Base-by-base conservation (phyloP, 2,888 invertebrate species). In the Apamea monoglypha region DNA sequence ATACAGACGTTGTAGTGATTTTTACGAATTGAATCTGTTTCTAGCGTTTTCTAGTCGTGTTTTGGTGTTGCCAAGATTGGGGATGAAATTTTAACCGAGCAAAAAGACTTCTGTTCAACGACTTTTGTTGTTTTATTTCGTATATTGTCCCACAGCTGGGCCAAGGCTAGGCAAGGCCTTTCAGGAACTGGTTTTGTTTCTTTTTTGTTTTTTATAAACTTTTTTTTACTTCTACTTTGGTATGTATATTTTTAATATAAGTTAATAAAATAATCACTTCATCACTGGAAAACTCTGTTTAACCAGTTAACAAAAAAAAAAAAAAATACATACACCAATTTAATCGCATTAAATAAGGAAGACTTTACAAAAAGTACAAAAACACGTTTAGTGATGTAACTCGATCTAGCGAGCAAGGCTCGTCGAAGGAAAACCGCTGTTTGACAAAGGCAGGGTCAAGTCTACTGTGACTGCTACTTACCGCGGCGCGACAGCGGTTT, bases 371-470 rank as follows among this genome's bases (percentile, higher is more conserved):
- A 53, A 76, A 74, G 21, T 53, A 88, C 69, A 76, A 77, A 82
- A 83, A 77, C 87, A 77, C 80, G 85, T 71, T 76, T 79, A 80
- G 74, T 88, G 90, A 88, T 85, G 88, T 87, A 88, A 88, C 75
- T 70, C 61, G 72, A 89, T 87, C 78, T 71, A 78, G 59, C 64
- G 63, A 77, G 82, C 83, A 75, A 90, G 88, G 88, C 83, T 82
- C 64, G 61, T 32, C 74, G 80, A 83, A 88, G 88, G 90, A 83
- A 87, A 90, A 87, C 90, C 80, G 68, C 87, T 79, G 74, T 80
- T 80, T 82, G 81, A 81, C 88, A 88, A 87, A 80, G 74, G 81
- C 78, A 74, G 80, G 90, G 87, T 85, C 88, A 88, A 84, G 82
- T 83, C 84, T 85, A 78, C 73, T 73, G 66, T 77, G 80, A 79